phyloP scores from a whole-genome alignment of 2,113 vertebrate species.

The Myrmecophaga tridactyla region DNA sequence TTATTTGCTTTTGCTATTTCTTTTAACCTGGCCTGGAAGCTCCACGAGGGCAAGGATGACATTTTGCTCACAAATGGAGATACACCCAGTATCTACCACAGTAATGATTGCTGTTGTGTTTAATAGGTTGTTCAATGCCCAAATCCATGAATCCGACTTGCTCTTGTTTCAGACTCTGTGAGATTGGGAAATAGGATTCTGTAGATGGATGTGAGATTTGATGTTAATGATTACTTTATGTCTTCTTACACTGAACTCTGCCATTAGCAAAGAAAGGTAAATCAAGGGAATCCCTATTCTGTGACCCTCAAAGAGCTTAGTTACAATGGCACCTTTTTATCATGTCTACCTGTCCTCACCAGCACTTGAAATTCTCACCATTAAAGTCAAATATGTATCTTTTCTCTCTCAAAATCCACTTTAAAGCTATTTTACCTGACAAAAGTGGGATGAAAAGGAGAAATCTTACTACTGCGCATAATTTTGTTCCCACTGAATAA shows the following conservation, averaged over 20 bases:
- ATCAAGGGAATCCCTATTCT: neutral
- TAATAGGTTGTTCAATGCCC: neutral
- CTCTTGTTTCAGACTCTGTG: neutral
- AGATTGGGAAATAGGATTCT: neutral
- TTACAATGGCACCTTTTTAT: neutral
- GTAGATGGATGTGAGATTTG: neutral
- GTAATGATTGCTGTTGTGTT: neutral
- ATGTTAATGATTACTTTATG: neutral
- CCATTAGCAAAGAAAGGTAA: neutral
- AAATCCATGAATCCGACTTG: neutral
- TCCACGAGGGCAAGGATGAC: neutral
- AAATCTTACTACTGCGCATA: neutral
- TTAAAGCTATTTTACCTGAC: neutral
- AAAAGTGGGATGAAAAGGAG: neutral
- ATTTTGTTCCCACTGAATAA: slow-evolving; percentile 41
- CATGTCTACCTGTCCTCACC: neutral
- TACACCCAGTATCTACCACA: neutral
- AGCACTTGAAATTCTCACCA: neutral
- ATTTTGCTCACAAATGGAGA: neutral
- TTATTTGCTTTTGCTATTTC: neutral
- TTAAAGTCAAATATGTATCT: neutral
- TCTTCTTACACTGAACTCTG: neutral
- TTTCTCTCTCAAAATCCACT: slow-evolving; percentile 23
- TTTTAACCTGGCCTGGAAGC: neutral
- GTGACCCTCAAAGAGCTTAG: neutral